Conservation (phyloP, 2,888 invertebrate species). For the Cosmia pyralina region DNA sequence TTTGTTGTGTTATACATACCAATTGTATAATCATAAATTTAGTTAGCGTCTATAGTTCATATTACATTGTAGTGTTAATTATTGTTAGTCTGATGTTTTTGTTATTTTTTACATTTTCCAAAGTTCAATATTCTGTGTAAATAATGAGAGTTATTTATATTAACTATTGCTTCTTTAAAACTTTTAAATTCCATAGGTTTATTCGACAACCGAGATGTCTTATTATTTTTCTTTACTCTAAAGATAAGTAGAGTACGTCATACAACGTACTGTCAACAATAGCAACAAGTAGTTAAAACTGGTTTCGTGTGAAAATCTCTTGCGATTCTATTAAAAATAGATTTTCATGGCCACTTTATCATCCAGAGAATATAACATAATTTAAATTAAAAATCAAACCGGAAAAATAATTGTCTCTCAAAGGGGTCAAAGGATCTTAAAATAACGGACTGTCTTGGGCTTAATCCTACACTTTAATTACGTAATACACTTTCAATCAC, state of each 20-base stretch:
- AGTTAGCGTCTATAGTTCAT: constrained; percentile 26
- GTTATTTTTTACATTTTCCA: neutral
- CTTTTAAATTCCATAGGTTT: neutral
- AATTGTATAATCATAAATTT: constrained; percentile 39
- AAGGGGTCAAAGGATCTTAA: neutral
- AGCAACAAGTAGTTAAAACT: constrained; percentile 44
- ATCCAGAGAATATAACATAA: neutral
- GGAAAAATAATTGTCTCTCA: neutral
- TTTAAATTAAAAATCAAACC: neutral
- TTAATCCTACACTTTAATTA: neutral
- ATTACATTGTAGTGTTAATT: constrained; percentile 34
- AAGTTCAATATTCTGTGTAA: constrained; percentile 8
- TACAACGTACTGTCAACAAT: constrained; percentile 34
- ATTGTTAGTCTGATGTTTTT: neutral
- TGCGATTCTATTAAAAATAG: neutral
- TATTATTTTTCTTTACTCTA: neutral
- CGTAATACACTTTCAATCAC: too few species aligned
- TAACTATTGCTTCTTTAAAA: neutral
- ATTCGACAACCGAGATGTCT: neutral
- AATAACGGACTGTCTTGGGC: too few species aligned
- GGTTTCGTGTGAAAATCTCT: constrained; percentile 33
- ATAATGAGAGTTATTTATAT: neutral
- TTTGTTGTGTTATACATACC: constrained; percentile 10
- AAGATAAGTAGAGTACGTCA: neutral
- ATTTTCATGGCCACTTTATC: neutral